Conservation (phyloP, 2,797 vertebrate genomes). For the Galago senegalensis region DNA sequence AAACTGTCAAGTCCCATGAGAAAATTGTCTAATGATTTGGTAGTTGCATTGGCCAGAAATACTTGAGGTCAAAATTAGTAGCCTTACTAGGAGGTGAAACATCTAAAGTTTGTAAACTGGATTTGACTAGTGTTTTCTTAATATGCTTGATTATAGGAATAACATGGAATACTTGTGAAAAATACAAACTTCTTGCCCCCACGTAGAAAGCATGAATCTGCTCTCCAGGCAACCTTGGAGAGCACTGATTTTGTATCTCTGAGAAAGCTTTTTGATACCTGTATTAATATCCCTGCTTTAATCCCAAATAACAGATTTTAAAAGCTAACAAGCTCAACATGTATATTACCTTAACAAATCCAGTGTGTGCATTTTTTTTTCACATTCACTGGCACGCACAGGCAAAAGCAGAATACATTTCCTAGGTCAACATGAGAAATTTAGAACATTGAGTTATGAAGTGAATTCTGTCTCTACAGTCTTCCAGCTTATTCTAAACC, state of each 20-base stretch:
- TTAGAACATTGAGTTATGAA: constrained; percentile 56
- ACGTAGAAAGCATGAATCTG: neutral
- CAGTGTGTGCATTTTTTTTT: neutral
- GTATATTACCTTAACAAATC: constrained; percentile 49
- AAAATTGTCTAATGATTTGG: constrained; percentile 62
- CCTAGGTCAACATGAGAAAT: constrained; percentile 44
- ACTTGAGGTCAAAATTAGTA: constrained; percentile 61
- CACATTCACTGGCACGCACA: neutral
- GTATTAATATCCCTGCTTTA: constrained; percentile 47
- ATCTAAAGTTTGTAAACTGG: constrained; percentile 55
- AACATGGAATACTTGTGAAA: neutral
- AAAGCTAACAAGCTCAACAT: constrained; percentile 47
- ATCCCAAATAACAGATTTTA: constrained; percentile 47
- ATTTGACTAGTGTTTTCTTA: constrained; percentile 39
- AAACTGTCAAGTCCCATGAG: constrained; percentile 63
- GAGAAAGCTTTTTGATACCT: constrained; percentile 40
- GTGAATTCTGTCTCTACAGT: constrained; percentile 50
- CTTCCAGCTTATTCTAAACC: constrained; percentile 62
- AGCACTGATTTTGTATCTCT: constrained; percentile 19
- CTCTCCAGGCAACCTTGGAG: neutral
- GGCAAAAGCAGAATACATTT: constrained; percentile 17
- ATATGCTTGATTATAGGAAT: neutral
- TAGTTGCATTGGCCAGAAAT: constrained; percentile 56
- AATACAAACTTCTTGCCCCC: neutral
- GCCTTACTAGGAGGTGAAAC: constrained; percentile 33